These are phyloP conservation scores for Aurelia sp. DNA, from an alignment of 30 jellyfish, hydroid and myxozoan genomes.

Conservation along the genomic window DNA sequence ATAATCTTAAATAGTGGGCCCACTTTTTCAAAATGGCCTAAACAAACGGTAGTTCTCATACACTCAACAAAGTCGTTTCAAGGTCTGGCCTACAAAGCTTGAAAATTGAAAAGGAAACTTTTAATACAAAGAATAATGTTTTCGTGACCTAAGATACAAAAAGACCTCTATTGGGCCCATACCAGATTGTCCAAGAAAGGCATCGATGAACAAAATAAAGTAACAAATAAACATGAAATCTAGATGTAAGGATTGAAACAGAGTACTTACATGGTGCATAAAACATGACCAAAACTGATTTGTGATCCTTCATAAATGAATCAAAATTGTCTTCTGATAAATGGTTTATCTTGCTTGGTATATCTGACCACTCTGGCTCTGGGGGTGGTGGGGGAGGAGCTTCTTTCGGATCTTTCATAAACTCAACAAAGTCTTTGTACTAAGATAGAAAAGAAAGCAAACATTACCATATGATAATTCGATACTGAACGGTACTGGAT, in stretches of 20 bases:
- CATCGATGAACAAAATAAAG: neutral
- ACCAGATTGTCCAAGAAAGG: too few relatives aligned
- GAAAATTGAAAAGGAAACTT: too few relatives aligned
- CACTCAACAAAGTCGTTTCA: too few relatives aligned
- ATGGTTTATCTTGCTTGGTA: constrained; percentile 81
- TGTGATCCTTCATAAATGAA: constrained; percentile 48
- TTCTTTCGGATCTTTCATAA: constrained; percentile 89
- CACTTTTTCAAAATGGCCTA: too few relatives aligned
- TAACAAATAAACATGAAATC: neutral
- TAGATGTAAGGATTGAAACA: neutral
- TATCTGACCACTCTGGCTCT: constrained; percentile 84
- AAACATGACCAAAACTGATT: constrained; percentile 92
- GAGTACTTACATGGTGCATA: constrained; percentile 94
- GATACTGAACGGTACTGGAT: too few relatives aligned
- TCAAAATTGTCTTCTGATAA: constrained; percentile 74
- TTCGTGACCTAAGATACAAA: too few relatives aligned
- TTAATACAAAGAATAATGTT: too few relatives aligned
- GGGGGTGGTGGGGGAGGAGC: constrained; percentile 85
- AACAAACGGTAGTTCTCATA: too few relatives aligned
- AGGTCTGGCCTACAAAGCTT: too few relatives aligned
- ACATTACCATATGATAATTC: too few relatives aligned
- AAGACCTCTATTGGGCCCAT: too few relatives aligned
- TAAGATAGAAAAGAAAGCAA: constrained; percentile 5
- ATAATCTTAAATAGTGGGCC: too few relatives aligned
- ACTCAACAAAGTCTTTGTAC: constrained; percentile 70